phyloP scores from a whole-genome alignment of 2,113 vertebrate genomes.

The Clarias magur region DNA sequence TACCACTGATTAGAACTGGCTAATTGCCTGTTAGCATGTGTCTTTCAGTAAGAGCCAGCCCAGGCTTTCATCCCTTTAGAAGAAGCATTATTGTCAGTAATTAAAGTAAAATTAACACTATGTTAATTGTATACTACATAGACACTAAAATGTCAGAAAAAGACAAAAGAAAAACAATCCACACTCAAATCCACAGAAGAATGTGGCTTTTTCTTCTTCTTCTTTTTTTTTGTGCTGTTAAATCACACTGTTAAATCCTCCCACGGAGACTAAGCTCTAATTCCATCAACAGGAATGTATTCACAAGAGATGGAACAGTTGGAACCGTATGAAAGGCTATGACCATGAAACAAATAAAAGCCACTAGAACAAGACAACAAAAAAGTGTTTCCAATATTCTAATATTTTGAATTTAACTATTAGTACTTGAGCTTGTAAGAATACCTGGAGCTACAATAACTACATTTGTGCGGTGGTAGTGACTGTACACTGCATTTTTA shows the following conservation, averaged over 20 bases:
- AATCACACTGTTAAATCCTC: background rate
- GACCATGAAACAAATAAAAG: conserved; percentile 1
- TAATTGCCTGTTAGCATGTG: conserved; percentile 14
- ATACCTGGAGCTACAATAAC: background rate
- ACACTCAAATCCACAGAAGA: background rate
- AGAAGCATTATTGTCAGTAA: conserved; percentile 7
- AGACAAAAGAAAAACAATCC: background rate
- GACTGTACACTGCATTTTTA: background rate
- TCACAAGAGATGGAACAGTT: conserved; percentile 17
- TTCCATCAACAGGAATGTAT: background rate
- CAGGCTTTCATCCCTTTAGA: background rate
- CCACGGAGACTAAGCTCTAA: background rate
- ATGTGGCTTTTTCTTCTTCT: no score
- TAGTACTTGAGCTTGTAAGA: background rate
- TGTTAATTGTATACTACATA: conserved; percentile 1
- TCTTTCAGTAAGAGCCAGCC: conserved; percentile 5
- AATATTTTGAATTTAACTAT: background rate
- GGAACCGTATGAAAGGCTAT: background rate
- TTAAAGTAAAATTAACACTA: background rate
- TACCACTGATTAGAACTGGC: background rate
- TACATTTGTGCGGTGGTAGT: background rate
- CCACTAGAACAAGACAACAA: background rate
- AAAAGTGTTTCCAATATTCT: background rate
- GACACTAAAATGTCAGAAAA: background rate
- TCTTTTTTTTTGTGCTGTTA: no score